Conservation (phyloP, 2,113 vertebrate genomes). For the Castor canadensis region DNA sequence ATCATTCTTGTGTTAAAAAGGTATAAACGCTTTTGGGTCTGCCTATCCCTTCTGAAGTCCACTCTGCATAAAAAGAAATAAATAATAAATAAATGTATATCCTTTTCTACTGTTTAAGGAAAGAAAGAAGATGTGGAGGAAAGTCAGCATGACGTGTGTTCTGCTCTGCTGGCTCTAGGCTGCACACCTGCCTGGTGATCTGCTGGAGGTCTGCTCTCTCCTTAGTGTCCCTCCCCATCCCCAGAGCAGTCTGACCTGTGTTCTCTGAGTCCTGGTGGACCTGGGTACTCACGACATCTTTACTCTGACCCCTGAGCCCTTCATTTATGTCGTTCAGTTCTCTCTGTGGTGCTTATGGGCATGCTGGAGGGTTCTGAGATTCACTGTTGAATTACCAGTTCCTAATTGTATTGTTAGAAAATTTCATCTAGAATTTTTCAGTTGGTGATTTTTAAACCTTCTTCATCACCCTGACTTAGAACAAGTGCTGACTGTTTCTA, state of each 20-base stretch:
- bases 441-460: conserved; percentile 19
- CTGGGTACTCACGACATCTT: background rate
- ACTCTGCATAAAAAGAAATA: background rate
- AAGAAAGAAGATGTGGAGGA: background rate
- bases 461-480: background rate
- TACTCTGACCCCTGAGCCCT: background rate
- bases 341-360: background rate
- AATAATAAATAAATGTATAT: background rate
- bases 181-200: background rate
- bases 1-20: background rate
- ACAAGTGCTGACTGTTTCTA: background rate
- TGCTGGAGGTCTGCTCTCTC: too few relatives aligned
- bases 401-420: background rate
- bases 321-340: background rate
- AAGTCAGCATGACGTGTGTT: background rate
- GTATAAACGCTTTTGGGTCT: background rate
- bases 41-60: background rate
- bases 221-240: background rate
- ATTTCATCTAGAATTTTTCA: background rate
- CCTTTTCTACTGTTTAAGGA: background rate
- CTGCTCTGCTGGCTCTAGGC: background rate
- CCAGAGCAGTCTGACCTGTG: background rate
- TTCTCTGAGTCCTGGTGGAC: background rate
- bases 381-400: background rate
- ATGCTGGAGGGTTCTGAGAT: background rate